Evolutionary conservation across 2,797 vertebrate species (phyloP).

Genomic region (Pelochelys cantorii): DNA sequence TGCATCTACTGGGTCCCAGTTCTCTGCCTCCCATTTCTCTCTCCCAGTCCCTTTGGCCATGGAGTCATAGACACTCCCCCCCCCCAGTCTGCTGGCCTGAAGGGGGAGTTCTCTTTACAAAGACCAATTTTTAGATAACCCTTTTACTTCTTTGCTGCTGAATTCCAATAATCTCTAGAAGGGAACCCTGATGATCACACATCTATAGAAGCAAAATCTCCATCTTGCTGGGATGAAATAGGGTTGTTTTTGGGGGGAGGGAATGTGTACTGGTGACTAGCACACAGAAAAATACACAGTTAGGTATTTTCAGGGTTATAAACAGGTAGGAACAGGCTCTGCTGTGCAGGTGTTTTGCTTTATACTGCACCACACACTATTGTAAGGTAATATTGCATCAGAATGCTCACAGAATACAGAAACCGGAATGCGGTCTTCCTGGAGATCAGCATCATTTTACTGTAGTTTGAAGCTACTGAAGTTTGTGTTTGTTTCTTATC

Average conservation of each 20-base stretch:
- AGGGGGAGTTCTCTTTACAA: background rate
- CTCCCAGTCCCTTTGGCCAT: constrained; percentile 6
- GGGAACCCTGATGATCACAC: background rate
- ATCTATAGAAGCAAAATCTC: background rate
- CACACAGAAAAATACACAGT: background rate
- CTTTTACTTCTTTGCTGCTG: background rate
- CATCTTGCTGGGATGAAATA: background rate
- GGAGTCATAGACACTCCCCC: background rate
- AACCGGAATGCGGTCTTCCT: constrained; percentile 66
- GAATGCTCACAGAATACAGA: constrained; percentile 61
- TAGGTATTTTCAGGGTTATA: background rate
- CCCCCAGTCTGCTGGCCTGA: background rate
- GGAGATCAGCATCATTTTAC: constrained; percentile 64
- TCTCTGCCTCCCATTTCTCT: background rate
- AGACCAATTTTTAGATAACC: background rate
- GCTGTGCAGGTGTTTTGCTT: constrained; percentile 34
- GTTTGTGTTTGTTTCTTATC: constrained; percentile 66
- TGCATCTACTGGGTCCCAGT: background rate
- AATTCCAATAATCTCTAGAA: background rate
- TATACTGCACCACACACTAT: too few relatives aligned
- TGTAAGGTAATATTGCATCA: constrained; percentile 40
- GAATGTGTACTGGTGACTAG: background rate
- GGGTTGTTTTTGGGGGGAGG: background rate
- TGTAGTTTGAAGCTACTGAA: constrained; percentile 66
- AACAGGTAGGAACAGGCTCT: background rate